Percentiles rank a stretch among this genome's conserved stretches.
These are phyloP conservation scores for Ornithoptera alexandrae DNA, from an alignment of 2,888 invertebrate species.

Conservation along the genomic window DNA sequence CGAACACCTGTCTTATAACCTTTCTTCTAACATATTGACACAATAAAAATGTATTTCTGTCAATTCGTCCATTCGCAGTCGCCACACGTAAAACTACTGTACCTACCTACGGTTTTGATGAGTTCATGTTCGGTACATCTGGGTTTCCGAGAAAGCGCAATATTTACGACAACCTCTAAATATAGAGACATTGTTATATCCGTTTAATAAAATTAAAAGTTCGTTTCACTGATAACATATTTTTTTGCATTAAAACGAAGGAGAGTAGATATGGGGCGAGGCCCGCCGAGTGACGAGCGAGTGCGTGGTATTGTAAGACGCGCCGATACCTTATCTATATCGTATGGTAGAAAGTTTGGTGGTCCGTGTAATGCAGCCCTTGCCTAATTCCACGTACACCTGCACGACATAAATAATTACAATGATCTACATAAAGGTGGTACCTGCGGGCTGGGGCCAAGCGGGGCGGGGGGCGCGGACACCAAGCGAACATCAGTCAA, in stretches of 20 bases:
- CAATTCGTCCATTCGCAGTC: conserved; percentile 11
- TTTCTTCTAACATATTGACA: conserved; percentile 13
- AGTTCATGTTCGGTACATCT: not conserved
- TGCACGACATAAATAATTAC: conserved; percentile 26
- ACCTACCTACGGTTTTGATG: conserved; percentile 5
- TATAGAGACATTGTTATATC: not conserved
- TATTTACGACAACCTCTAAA: not conserved
- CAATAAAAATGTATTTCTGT: conserved; percentile 14
- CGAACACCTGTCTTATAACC: conserved; percentile 7
- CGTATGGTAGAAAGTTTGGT: conserved; percentile 22
- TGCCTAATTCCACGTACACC: conserved; percentile 26
- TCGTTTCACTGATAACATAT: not conserved
- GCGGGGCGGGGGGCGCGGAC: not conserved
- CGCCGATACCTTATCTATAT: conserved; percentile 16
- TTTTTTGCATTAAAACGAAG: not conserved
- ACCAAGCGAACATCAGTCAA: conserved; percentile 19
- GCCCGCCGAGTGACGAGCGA: not conserved
- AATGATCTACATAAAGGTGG: conserved; percentile 21
- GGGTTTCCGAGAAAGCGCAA: not conserved
- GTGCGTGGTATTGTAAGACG: not conserved
- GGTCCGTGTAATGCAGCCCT: conserved; percentile 20
- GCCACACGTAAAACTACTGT: conserved; percentile 16
- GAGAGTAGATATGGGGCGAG: not conserved
- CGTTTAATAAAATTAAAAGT: not conserved
- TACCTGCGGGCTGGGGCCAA: conserved; percentile 2